Evolutionary conservation across 2,797 vertebrate genomes (phyloP), one percentile per base, ranked within the genome.

Genomic region (Notolepis coatsorum): DNA sequence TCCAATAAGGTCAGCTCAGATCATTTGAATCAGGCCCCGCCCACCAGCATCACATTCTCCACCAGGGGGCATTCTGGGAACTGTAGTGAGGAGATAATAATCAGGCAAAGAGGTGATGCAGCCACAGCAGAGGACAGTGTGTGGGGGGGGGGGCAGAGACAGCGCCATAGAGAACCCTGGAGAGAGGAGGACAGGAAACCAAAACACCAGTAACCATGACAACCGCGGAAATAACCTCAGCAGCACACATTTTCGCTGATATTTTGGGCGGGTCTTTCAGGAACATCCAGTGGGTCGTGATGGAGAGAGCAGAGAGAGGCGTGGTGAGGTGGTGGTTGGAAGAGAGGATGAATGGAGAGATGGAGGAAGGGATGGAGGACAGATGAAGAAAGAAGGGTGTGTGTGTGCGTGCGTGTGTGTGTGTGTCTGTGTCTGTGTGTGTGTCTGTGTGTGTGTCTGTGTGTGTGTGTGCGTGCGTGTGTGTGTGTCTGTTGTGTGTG

Each of bases 401-500:
- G 47, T 13, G 17, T 49, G 30, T 21, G 53, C 47, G 45, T n/a
- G n/a, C n/a, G n/a, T n/a, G 31, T 48, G 17, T 28, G 10, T 48
- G 3, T 39, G 12, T 15, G 15, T 20, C 12, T 12, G 28, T 2
- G 49, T 53, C 17, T 18, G 25, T 35, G 17, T 8, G 12, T 42
- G 10, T 48, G 15, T 18, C 24, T 55, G 54, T 41, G 33, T 39
- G 13, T 15, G 12, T 25, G 50, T 42, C 58, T 30, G 49, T 49
- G 48, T 52, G 45, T 51, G 51, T 24, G 31, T 20, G 15, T 70
- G 76, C 90, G 89, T 94, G 17, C n/a, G 17, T 5, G 48, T n/a
- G 43, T 21, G 23, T 68, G 75, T 91, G 88, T 94, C 4, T 18
- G 18, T 5, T 41, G 13, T n/a, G n/a, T n/a, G n/a, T n/a, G n/a